Percentiles rank a stretch among this genome's conserved stretches.
Evolutionary conservation across 2,113 vertebrate species (phyloP).

Genomic region (Nothobranchius furzeri): DNA sequence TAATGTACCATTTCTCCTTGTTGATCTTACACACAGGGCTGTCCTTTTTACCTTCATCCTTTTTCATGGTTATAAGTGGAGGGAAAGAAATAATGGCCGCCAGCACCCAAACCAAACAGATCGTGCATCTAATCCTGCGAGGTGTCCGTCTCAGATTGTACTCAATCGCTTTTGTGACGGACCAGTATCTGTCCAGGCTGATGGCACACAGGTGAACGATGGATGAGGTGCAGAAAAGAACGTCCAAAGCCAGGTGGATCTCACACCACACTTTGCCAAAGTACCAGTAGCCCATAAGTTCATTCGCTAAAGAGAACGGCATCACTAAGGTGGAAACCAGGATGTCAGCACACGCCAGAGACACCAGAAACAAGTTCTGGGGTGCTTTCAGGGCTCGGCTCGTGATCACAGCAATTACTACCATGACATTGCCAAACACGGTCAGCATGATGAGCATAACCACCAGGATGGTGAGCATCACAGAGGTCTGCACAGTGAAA

Average conservation of each 20-base stretch:
- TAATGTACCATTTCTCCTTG: constrained; percentile 89
- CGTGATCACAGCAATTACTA: constrained; percentile 90
- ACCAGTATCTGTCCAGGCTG: constrained; percentile 95
- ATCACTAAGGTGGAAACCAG: constrained; percentile 92
- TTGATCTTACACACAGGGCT: constrained; percentile 83
- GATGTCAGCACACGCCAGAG: constrained; percentile 91
- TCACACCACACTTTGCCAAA: constrained; percentile 92
- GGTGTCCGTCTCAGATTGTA: constrained; percentile 92
- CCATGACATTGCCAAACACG: constrained; percentile 89
- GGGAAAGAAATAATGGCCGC: constrained; percentile 91
- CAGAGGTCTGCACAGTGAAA: constrained; percentile 53
- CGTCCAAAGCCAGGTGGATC: constrained; percentile 91
- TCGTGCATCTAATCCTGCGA: constrained; percentile 87
- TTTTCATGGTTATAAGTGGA: constrained; percentile 88
- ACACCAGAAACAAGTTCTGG: constrained; percentile 93
- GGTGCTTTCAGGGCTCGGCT: constrained; percentile 88
- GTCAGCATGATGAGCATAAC: constrained; percentile 88
- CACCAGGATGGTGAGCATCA: constrained; percentile 63
- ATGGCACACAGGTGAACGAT: constrained; percentile 85
- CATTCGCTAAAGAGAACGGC: constrained; percentile 91
- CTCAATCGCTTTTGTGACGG: constrained; percentile 88
- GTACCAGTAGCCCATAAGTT: constrained; percentile 91
- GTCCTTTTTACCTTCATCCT: constrained; percentile 74
- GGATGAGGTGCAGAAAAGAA: constrained; percentile 93
- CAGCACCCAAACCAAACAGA: constrained; percentile 89